Evolutionary conservation across 2,888 invertebrate genomes (phyloP).

Genomic region (Hemicrepidius hirtus): DNA sequence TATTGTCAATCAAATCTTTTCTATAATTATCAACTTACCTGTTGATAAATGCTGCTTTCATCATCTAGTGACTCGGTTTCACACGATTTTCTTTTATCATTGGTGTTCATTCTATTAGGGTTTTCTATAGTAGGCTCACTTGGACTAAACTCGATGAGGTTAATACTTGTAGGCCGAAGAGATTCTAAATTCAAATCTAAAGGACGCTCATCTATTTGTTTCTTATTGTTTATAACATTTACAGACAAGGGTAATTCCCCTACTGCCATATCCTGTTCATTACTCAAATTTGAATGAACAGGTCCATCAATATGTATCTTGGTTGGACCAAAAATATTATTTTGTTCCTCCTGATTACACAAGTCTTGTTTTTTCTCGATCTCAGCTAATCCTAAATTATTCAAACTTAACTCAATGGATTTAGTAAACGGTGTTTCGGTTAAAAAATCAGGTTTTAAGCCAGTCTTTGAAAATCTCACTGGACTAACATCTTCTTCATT

Average conservation of each 20-base stretch:
- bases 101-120: conserved; percentile 53
- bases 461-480: conserved; percentile 13
- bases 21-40: conserved; percentile 53
- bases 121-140: conserved; percentile 42
- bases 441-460: conserved; percentile 17
- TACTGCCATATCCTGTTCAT: background rate
- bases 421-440: background rate
- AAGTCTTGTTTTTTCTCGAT: background rate
- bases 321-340: background rate
- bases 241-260: conserved; percentile 4
- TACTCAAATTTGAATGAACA: background rate
- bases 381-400: background rate
- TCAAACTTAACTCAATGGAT: background rate
- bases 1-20: background rate
- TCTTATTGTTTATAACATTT: conserved; percentile 6
- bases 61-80: conserved; percentile 67
- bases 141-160: conserved; percentile 67
- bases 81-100: conserved; percentile 68
- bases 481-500: conserved; percentile 47
- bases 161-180: conserved; percentile 59
- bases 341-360: too few relatives aligned
- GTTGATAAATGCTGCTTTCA: conserved; percentile 80
- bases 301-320: background rate
- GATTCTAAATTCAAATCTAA: conserved; percentile 47
- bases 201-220: conserved; percentile 12